Evolutionary conservation across 2,113 vertebrate genomes (phyloP).

Genomic region (Ophthalmolycus amberensis): DNA sequence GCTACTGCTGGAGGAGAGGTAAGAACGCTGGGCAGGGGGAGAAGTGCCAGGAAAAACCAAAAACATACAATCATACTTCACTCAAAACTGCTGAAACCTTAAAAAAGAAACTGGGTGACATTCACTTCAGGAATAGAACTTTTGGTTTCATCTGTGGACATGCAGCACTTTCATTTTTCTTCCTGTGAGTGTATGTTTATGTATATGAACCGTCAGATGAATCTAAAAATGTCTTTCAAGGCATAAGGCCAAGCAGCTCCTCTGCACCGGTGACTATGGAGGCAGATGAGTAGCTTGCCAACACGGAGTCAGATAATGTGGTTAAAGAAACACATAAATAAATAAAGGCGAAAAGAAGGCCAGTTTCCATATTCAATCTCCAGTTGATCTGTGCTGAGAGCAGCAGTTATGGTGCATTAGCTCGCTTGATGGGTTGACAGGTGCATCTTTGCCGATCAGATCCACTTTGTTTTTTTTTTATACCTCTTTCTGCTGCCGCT

Average conservation of each 20-base stretch:
- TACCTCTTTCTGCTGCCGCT: conserved; percentile 98
- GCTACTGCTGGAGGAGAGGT: conserved; percentile 85
- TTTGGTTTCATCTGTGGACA: conserved; percentile 65
- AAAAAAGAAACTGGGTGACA: conserved; percentile 43
- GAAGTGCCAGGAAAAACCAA: conserved; percentile 71
- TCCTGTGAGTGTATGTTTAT: conserved; percentile 30
- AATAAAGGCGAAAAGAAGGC: background rate
- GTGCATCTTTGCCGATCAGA: conserved; percentile 11
- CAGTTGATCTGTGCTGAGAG: conserved; percentile 1
- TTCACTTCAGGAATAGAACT: conserved; percentile 61
- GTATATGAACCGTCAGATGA: conserved; percentile 1
- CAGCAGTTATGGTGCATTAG: conserved; percentile 2
- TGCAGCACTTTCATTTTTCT: conserved; percentile 60
- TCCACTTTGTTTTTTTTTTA: conserved; percentile 5
- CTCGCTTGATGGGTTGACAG: background rate
- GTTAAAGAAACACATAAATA: background rate
- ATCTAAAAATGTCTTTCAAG: conserved; percentile 19
- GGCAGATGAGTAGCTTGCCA: conserved; percentile 8
- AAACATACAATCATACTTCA: conserved; percentile 72
- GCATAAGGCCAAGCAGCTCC: conserved; percentile 1
- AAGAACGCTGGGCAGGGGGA: conserved; percentile 86
- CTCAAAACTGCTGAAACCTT: conserved; percentile 55
- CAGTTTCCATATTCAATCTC: background rate
- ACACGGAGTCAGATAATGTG: background rate
- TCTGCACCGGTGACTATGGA: conserved; percentile 4